phyloP scores from a whole-genome alignment of 2,797 vertebrate genomes.

The Xenops minutus region DNA sequence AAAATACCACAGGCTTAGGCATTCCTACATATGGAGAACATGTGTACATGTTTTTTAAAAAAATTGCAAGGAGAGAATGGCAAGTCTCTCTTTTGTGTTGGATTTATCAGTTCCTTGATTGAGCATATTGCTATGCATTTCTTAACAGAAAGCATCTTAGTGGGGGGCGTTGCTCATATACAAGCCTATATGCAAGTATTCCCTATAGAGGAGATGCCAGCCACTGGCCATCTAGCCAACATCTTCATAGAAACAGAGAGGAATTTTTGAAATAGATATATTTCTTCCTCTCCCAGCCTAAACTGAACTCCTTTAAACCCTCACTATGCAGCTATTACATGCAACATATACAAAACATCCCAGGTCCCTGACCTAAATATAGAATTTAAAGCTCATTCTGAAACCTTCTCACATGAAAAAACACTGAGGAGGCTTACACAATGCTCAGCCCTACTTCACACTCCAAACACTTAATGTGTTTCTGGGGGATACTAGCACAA shows the following conservation, averaged over 20 bases:
- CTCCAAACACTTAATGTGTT: not conserved
- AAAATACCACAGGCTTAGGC: accelerated
- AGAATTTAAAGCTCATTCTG: not conserved
- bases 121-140: not conserved
- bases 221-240: not conserved
- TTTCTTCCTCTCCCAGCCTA: not conserved
- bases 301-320: not conserved
- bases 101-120: not conserved
- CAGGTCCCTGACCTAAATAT: not conserved
- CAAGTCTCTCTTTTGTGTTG: not conserved
- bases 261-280: not conserved
- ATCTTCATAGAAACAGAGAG: not conserved
- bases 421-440: not conserved
- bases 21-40: not conserved
- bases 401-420: not conserved
- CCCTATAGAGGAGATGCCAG: not conserved
- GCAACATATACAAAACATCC: not conserved
- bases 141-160: not conserved
- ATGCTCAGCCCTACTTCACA: not conserved
- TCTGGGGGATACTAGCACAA: accelerated
- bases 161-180: not conserved
- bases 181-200: not conserved
- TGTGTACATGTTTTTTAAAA: not conserved
- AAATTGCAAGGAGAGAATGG: not conserved
- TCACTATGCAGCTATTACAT: not conserved